Evolutionary conservation across 2,797 vertebrate genomes (phyloP), one percentile per base, ranked within the genome.

Genomic region (Pangasius sanitwongsei): DNA sequence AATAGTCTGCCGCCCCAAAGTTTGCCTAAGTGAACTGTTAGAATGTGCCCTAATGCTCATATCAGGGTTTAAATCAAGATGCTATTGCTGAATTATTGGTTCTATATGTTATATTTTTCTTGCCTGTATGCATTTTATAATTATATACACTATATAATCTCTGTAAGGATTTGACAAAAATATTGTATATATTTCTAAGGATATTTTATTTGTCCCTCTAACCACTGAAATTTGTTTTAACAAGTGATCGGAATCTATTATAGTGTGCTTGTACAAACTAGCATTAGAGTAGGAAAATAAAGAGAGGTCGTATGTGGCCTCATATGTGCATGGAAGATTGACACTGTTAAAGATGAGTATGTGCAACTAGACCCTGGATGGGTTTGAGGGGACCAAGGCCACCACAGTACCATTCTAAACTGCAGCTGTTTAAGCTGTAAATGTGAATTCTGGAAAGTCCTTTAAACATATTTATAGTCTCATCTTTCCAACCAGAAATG

Each of bases 1-100:
- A 90, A 90, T 85, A 67, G 92, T 92, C 89, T 93, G 92, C 92
- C 92, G 92, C 92, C 93, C 94, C 92, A 88, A 85, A 90, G 94
- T 91, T 87, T 91, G 92, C 92, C 92, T 83, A 92, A 90, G 88
- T 89, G 74, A 90, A 86, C 67, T 83, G 87, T 90, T 92, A 83
- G 74, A 91, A 91, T 87, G 57, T 85, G 92, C 88, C 85, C 88
- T 87, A 91, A 89, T 84, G 88, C 70, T 89, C 31, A 2, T 69
- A 83, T 70, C 74, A 44, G 82, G 83, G 50, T 77, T 70, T 80
- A 16, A 70, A 75, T 77, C 87, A 88, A 83, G 50, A 83, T 59
- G 88, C 88, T 90, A 83, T 81, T 85, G 88, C 61, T 85, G 80
- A 84, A 55, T 57, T 50, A 63, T 57, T 77, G 37, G 16, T 48